These are phyloP conservation scores for Scaptomyza caliginosa DNA, from an alignment of 2,888 invertebrate species.

Conservation along the genomic window DNA sequence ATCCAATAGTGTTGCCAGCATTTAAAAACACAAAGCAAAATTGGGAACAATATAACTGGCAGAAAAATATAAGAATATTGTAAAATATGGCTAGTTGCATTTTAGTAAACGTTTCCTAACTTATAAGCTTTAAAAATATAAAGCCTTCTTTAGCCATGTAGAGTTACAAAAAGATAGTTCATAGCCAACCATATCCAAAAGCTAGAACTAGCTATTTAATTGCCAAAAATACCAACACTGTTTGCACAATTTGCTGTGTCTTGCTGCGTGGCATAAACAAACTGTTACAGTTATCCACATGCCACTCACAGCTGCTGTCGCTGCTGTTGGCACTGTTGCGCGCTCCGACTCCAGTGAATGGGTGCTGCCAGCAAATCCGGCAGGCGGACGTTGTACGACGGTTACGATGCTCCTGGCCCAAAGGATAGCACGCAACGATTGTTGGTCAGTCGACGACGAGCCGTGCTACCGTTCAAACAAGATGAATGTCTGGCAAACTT, in stretches of 20 bases:
- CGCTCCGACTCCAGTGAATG: constrained; percentile 63
- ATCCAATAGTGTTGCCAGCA: constrained; percentile 4
- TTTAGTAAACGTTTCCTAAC: not conserved
- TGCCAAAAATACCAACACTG: constrained; percentile 22
- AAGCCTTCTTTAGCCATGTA: too few relatives aligned
- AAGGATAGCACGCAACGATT: constrained; percentile 76
- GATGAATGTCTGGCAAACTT: constrained; percentile 83
- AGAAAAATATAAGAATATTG: not conserved
- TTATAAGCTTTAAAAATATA: not conserved
- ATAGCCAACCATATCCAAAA: not conserved
- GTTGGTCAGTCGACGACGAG: constrained; percentile 82
- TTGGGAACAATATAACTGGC: not conserved
- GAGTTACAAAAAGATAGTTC: too few relatives aligned
- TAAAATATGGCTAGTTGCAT: too few relatives aligned
- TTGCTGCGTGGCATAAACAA: constrained; percentile 33
- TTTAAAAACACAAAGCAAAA: not conserved
- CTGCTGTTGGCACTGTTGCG: constrained; percentile 61
- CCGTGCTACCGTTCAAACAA: constrained; percentile 80
- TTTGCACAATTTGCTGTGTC: not conserved
- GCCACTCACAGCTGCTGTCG: constrained; percentile 6
- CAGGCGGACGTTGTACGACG: constrained; percentile 66
- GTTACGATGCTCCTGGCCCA: constrained; percentile 82
- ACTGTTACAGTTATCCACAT: constrained; percentile 33
- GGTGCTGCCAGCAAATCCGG: constrained; percentile 42
- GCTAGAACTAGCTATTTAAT: not conserved